These are phyloP conservation scores for Anguilla megastoma DNA, from an alignment of 2,797 vertebrate genomes.

Conservation along the genomic window DNA sequence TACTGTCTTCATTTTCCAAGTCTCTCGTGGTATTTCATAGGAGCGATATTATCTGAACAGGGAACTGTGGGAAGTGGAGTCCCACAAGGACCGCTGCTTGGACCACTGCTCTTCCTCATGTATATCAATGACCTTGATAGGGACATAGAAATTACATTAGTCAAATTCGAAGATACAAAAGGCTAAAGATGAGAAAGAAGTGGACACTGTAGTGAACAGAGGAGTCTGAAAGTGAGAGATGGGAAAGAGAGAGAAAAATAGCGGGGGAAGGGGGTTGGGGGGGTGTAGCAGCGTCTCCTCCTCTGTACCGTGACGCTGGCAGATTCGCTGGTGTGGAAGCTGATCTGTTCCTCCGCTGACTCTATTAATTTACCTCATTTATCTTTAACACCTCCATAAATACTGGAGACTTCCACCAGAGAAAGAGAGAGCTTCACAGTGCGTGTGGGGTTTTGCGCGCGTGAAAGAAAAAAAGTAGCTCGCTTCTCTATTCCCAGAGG, in stretches of 20 bases:
- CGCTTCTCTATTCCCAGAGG: conserved; percentile 86
- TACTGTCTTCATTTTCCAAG: too few species aligned
- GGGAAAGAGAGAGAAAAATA: neutral
- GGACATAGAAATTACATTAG: too few species aligned
- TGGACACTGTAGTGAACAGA: neutral
- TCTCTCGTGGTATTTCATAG: too few species aligned
- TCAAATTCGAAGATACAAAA: neutral
- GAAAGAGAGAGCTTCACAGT: conserved; percentile 25
- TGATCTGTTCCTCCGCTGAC: conserved; percentile 85
- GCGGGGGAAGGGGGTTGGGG: conserved; percentile 43
- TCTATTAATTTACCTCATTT: conserved; percentile 96
- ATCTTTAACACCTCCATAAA: conserved; percentile 85
- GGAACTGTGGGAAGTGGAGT: too few species aligned
- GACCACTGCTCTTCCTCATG: too few species aligned
- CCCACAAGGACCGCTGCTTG: too few species aligned
- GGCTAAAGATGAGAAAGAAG: conserved; percentile 39
- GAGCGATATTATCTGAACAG: too few species aligned
- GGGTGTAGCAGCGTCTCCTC: conserved; percentile 45
- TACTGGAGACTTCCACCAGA: conserved; percentile 73
- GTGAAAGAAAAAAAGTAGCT: conserved; percentile 75
- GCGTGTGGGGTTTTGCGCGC: conserved; percentile 39
- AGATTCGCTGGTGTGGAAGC: conserved; percentile 76
- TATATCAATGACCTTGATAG: too few species aligned
- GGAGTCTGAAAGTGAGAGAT: neutral
- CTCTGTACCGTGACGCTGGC: conserved; percentile 67